Conservation (phyloP, 2,888 invertebrate species). For the Colletes collaris region DNA sequence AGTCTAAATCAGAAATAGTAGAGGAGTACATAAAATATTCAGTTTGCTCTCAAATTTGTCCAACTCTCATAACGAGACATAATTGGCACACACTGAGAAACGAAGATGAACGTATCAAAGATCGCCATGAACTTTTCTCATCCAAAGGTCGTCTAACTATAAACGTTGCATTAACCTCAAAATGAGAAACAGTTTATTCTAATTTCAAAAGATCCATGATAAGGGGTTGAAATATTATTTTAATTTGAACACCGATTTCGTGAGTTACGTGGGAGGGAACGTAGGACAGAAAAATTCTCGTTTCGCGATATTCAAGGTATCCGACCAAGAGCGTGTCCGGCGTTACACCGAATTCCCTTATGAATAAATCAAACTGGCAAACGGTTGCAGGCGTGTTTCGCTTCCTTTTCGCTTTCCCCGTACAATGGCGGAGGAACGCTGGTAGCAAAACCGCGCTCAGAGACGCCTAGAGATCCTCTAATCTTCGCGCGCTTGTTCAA, state of each 20-base stretch:
- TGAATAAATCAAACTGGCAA: constrained; percentile 6
- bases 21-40: too few species aligned
- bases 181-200: too few species aligned
- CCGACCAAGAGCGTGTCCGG: too few species aligned
- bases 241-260: too few species aligned
- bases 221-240: too few species aligned
- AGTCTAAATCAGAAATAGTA: too few species aligned
- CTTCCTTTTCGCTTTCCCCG: neutral
- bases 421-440: neutral
- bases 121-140: constrained; percentile 1
- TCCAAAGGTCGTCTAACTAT: neutral
- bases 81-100: constrained; percentile 8
- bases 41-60: neutral
- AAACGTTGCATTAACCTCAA: too few species aligned
- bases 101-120: constrained; percentile 8
- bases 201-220: too few species aligned
- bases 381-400: constrained; percentile 4
- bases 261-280: too few species aligned
- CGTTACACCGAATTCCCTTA: neutral
- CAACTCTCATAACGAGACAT: constrained; percentile 10
- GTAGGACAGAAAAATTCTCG: too few species aligned
- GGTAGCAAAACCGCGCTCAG: constrained; percentile 15
- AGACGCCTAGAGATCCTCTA: constrained; percentile 31
- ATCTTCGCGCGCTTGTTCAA: constrained; percentile 38
- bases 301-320: neutral